Percentiles rank a stretch among this genome's conserved stretches.
These are phyloP conservation scores for Orthonevra nobilis DNA, from an alignment of 2,888 invertebrate genomes.

Conservation along the genomic window DNA sequence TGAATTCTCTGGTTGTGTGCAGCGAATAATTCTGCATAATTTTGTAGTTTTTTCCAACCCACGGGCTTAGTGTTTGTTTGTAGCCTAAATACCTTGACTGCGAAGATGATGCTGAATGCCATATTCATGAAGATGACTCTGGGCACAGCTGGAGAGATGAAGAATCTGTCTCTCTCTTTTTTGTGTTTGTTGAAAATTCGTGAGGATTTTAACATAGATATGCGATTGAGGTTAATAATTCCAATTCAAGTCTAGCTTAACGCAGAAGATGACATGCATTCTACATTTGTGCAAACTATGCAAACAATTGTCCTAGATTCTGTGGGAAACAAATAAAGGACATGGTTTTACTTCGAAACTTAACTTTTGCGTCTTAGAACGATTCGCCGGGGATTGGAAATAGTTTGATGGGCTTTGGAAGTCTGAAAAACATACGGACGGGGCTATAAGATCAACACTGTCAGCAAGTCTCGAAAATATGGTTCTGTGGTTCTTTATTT, in stretches of 20 bases:
- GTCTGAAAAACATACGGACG: no score
- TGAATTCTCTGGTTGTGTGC: conserved; percentile 61
- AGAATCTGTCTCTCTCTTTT: conserved; percentile 13
- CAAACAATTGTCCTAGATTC: background rate
- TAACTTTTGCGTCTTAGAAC: no score
- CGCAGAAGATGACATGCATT: conserved; percentile 11
- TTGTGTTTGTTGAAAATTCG: conserved; percentile 42
- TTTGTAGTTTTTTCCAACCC: conserved; percentile 52
- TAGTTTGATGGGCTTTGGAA: no score
- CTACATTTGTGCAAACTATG: background rate
- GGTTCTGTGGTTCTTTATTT: no score
- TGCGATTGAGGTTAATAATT: conserved; percentile 60
- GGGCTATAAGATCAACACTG: no score
- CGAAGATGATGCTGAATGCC: conserved; percentile 9
- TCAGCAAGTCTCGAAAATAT: no score
- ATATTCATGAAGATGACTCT: conserved; percentile 49
- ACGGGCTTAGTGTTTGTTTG: conserved; percentile 5
- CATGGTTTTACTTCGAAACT: no score
- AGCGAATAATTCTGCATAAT: conserved; percentile 70
- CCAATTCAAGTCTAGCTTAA: conserved; percentile 9
- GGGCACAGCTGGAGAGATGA: conserved; percentile 56
- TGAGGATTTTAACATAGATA: conserved; percentile 69
- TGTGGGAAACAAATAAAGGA: no score
- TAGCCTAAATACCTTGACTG: no score
- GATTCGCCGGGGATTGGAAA: no score